Evolutionary conservation across 2,113 vertebrate genomes (phyloP).

Genomic region (Agelaius phoeniceus): DNA sequence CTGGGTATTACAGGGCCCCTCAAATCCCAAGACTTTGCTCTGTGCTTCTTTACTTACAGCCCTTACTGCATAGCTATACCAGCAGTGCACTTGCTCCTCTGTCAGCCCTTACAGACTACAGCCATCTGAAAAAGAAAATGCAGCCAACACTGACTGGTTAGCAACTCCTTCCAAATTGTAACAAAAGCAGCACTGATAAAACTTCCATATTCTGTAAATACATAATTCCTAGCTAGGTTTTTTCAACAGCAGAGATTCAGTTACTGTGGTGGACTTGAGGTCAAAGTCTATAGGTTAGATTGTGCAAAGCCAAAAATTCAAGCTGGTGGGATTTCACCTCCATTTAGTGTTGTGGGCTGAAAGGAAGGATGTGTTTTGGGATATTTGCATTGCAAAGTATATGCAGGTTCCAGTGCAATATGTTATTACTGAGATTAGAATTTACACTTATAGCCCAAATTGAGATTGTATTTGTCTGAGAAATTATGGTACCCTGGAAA

Average conservation of each 20-base stretch:
- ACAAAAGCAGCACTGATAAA: neutral
- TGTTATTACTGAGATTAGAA: conserved; percentile 11
- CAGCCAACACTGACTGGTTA: neutral
- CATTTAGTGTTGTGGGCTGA: neutral
- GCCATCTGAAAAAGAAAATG: neutral
- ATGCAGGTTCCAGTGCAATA: neutral
- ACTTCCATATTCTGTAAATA: neutral
- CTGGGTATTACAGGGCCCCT: neutral
- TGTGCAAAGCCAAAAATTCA: neutral
- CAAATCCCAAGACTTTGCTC: neutral
- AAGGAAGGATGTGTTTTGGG: neutral
- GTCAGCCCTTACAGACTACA: neutral
- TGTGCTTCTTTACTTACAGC: neutral
- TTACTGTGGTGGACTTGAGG: neutral
- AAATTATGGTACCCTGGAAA: neutral
- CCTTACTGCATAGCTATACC: neutral
- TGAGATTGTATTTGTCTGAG: neutral
- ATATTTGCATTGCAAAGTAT: conserved; percentile 17
- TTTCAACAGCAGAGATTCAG: neutral
- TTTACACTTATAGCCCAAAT: neutral
- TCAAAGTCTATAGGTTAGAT: neutral
- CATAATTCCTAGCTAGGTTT: neutral
- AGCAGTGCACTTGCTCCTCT: neutral
- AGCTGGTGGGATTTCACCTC: neutral
- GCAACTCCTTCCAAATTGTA: neutral